Conservation (phyloP, 2,113 vertebrate genomes). For the Alethe castanea region DNA sequence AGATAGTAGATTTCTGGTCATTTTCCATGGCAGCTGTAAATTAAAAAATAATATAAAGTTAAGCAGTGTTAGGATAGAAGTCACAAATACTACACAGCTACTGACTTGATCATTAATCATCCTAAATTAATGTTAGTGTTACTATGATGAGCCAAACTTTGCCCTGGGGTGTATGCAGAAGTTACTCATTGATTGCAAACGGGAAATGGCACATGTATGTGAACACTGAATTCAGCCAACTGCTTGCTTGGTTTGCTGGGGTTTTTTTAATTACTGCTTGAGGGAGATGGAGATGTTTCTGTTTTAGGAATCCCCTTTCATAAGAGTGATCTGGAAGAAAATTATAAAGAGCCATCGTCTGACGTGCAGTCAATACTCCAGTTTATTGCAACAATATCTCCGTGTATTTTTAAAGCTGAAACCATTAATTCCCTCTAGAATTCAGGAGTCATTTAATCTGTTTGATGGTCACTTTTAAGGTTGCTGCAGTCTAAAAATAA, state of each 20-base stretch:
- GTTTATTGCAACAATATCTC: neutral
- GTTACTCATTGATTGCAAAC: slow-evolving; percentile 9
- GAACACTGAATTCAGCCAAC: neutral
- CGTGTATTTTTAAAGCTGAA: neutral
- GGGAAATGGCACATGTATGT: neutral
- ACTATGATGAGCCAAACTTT: slow-evolving; percentile 25
- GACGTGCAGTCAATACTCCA: neutral
- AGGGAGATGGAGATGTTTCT: neutral
- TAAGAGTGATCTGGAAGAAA: neutral
- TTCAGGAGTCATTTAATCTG: neutral
- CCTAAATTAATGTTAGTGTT: slow-evolving; percentile 28
- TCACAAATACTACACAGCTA: slow-evolving; percentile 14
- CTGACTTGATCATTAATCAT: slow-evolving; percentile 49
- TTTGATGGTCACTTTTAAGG: neutral
- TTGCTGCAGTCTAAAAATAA: neutral
- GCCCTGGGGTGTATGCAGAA: neutral
- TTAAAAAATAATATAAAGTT: slow-evolving; percentile 41
- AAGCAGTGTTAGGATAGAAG: slow-evolving; percentile 30
- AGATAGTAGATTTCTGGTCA: slow-evolving; percentile 84
- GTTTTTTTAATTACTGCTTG: neutral
- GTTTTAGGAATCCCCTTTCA: neutral
- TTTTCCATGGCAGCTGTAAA: slow-evolving; percentile 84
- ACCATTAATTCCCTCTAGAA: neutral
- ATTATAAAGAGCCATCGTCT: neutral
- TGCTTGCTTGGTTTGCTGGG: neutral